A percentile compares a stretch with the other conserved stretches of the same genome.
Conservation (phyloP, 2,888 invertebrate species). For the Epistrophe grossulariae region DNA sequence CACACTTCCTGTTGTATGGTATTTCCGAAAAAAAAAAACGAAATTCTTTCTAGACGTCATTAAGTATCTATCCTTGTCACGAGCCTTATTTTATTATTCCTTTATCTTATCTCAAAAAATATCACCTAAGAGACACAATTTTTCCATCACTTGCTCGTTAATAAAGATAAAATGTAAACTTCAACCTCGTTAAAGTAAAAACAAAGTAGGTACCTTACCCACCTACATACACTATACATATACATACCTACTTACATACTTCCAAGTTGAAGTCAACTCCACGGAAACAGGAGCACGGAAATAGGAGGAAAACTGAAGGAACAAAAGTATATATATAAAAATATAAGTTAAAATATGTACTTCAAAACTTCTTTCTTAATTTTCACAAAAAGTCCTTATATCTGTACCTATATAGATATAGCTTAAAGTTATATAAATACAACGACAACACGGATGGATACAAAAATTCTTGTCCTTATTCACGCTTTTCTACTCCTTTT, state of each 20-base stretch:
- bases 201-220: slow-evolving; percentile 38
- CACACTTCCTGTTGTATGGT: background rate
- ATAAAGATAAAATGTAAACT: slow-evolving; percentile 57
- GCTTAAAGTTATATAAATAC: background rate
- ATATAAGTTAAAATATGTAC: slow-evolving; percentile 13
- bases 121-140: slow-evolving; percentile 43
- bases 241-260: background rate
- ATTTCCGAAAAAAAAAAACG: background rate
- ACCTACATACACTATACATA: too few species aligned
- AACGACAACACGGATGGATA: slow-evolving; percentile 9
- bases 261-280: slow-evolving; percentile 44
- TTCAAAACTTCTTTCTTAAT: slow-evolving; percentile 64
- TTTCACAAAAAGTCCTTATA: slow-evolving; percentile 54
- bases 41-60: background rate
- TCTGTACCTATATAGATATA: too few species aligned
- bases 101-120: slow-evolving; percentile 25
- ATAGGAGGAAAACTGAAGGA: background rate
- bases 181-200: slow-evolving; percentile 63
- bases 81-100: slow-evolving; percentile 13
- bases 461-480: slow-evolving; percentile 9
- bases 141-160: slow-evolving; percentile 52
- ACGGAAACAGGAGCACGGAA: slow-evolving; percentile 17
- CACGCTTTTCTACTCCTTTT: slow-evolving; percentile 35
- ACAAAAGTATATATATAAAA: background rate
- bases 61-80: slow-evolving; percentile 34